These are phyloP conservation scores for Mythimna loreyi DNA, from an alignment of 2,888 invertebrate species.

Conservation along the genomic window DNA sequence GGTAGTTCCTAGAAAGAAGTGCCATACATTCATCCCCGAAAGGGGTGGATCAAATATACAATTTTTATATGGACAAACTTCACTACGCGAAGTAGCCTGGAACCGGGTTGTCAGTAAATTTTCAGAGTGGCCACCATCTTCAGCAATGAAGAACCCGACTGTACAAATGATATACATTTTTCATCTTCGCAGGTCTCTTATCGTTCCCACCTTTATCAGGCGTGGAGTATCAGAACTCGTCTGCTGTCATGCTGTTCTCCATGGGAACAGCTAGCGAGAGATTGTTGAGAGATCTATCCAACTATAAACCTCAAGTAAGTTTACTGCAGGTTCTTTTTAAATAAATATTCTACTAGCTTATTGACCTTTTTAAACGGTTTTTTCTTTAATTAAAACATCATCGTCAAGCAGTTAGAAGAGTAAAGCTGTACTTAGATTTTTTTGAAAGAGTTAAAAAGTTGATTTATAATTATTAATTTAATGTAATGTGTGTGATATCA, in stretches of 20 bases:
- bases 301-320: slow-evolving; percentile 91
- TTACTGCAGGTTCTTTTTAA: background rate
- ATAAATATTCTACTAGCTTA: background rate
- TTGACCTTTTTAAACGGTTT: too few species aligned
- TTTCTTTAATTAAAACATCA: background rate
- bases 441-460: too few species aligned
- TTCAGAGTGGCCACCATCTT: too few species aligned
- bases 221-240: slow-evolving; percentile 86
- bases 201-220: slow-evolving; percentile 92
- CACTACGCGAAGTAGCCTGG: too few species aligned
- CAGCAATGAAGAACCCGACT: too few species aligned
- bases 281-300: slow-evolving; percentile 92
- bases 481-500: too few species aligned
- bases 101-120: too few species aligned
- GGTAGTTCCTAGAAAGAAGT: too few species aligned
- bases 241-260: slow-evolving; percentile 92
- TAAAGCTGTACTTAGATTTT: background rate
- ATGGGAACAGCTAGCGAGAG: slow-evolving; percentile 93
- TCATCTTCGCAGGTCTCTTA: slow-evolving; percentile 83
- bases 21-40: too few species aligned
- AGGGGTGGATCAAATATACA: too few species aligned
- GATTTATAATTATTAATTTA: too few species aligned
- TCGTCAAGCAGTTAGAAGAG: background rate
- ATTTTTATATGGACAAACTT: too few species aligned
- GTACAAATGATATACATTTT: background rate